Percentiles rank a stretch among this genome's conserved stretches.
These are phyloP conservation scores for Anarrhichthys ocellatus DNA, from an alignment of 2,113 vertebrate species.

Conservation along the genomic window DNA sequence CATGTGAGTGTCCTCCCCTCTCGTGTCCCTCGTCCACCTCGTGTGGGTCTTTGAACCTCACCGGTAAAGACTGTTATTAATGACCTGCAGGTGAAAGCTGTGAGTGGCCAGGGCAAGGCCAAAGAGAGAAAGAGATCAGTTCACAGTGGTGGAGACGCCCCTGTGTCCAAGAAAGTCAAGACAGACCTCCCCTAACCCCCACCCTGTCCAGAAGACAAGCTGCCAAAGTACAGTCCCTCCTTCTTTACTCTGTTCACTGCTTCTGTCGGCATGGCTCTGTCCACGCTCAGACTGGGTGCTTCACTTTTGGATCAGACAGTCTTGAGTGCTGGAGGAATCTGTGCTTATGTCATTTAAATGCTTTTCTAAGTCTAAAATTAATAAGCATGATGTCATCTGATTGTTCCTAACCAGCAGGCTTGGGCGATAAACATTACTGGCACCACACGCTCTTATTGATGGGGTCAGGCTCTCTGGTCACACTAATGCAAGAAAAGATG, in stretches of 20 bases:
- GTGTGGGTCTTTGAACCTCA: constrained; percentile 4
- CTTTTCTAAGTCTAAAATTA: not conserved
- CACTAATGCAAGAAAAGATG: not conserved
- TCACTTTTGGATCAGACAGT: constrained; percentile 2
- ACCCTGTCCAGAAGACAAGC: constrained; percentile 62
- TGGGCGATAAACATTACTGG: constrained; percentile 10
- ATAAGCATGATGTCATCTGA: constrained; percentile 17
- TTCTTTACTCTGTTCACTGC: constrained; percentile 58
- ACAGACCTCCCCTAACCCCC: constrained; percentile 61
- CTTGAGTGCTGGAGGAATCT: not conserved
- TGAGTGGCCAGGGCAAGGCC: constrained; percentile 69
- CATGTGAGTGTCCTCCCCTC: constrained; percentile 15
- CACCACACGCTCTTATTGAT: not conserved
- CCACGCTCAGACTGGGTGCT: not conserved
- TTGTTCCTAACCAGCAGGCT: constrained; percentile 20
- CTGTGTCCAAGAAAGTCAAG: constrained; percentile 83
- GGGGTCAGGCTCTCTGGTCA: not conserved
- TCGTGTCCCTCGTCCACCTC: not conserved
- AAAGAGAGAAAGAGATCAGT: constrained; percentile 78
- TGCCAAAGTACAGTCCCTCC: constrained; percentile 78
- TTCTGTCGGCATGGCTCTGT: constrained; percentile 40
- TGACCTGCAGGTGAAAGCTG: constrained; percentile 81
- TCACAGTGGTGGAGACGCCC: constrained; percentile 63
- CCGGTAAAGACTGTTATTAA: constrained; percentile 70
- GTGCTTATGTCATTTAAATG: not conserved